phyloP scores from a whole-genome alignment of 2,797 vertebrate genomes.

The Catostomus latipinnis region DNA sequence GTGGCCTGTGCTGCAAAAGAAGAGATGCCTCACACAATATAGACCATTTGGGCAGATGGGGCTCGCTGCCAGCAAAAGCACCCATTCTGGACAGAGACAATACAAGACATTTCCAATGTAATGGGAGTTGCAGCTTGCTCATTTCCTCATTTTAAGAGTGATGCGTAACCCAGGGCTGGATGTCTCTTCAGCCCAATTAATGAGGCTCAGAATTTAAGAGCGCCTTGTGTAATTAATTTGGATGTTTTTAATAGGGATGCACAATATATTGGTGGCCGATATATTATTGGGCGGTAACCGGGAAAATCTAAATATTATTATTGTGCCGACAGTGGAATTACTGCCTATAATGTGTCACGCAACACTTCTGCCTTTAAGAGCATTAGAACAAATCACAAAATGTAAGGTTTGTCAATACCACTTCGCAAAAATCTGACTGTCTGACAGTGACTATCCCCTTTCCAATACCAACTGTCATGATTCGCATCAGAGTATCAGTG shows the following conservation, averaged over 20 bases:
- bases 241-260: not conserved
- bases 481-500: too few species aligned
- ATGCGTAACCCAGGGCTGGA: constrained; percentile 20
- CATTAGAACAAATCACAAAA: too few species aligned
- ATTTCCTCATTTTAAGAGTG: constrained; percentile 32
- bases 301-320: too few species aligned
- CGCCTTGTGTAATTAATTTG: constrained; percentile 19
- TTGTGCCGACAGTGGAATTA: not conserved
- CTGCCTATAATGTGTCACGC: too few species aligned
- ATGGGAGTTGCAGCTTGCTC: constrained; percentile 45
- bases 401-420: too few species aligned
- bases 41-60: constrained; percentile 44
- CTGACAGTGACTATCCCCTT: too few species aligned
- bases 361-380: too few species aligned
- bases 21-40: constrained; percentile 34
- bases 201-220: not conserved
- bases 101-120: constrained; percentile 53
- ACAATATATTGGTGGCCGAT: too few species aligned
- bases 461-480: too few species aligned
- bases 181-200: constrained; percentile 17
- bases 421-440: too few species aligned
- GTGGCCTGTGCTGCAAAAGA: constrained; percentile 26
- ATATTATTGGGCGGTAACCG: too few species aligned
- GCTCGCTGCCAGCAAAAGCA: constrained; percentile 33
- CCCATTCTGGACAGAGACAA: constrained; percentile 36